These are phyloP conservation scores for Lasiurus cinereus DNA, from an alignment of 2,113 vertebrate genomes.

Conservation along the genomic window DNA sequence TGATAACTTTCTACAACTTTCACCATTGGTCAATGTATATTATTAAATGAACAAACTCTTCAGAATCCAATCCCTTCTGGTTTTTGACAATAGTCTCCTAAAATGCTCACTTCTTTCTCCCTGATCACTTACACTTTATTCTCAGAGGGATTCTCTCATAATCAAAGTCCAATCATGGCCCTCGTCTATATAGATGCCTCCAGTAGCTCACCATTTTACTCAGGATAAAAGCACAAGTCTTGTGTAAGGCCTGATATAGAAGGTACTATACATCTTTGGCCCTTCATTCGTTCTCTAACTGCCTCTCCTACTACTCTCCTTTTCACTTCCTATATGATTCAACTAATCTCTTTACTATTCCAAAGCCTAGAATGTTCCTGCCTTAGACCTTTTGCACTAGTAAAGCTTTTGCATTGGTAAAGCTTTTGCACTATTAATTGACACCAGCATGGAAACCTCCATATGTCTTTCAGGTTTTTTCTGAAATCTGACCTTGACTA, in stretches of 20 bases:
- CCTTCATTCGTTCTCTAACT: neutral
- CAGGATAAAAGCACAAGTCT: conserved; percentile 9
- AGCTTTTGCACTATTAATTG: neutral
- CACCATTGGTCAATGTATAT: neutral
- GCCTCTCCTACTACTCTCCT: neutral
- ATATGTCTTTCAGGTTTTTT: too few species aligned
- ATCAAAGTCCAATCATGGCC: neutral
- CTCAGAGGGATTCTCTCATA: neutral
- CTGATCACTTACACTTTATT: too few species aligned
- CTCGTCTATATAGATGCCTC: neutral
- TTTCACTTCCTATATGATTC: neutral
- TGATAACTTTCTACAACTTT: neutral
- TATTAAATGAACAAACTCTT: neutral
- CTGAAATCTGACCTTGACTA: too few species aligned
- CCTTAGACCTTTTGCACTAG: neutral
- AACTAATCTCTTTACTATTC: too few species aligned
- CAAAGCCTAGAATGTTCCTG: neutral
- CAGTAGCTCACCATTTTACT: neutral
- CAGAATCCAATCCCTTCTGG: neutral
- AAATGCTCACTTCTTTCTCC: too few species aligned
- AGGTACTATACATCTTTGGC: neutral
- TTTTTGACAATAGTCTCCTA: neutral
- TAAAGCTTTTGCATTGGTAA: neutral
- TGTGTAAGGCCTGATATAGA: neutral
- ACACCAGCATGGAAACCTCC: too few species aligned